Evolutionary conservation across 2,888 invertebrate species (phyloP).

Genomic region (Pogonocherus hispidulus): DNA sequence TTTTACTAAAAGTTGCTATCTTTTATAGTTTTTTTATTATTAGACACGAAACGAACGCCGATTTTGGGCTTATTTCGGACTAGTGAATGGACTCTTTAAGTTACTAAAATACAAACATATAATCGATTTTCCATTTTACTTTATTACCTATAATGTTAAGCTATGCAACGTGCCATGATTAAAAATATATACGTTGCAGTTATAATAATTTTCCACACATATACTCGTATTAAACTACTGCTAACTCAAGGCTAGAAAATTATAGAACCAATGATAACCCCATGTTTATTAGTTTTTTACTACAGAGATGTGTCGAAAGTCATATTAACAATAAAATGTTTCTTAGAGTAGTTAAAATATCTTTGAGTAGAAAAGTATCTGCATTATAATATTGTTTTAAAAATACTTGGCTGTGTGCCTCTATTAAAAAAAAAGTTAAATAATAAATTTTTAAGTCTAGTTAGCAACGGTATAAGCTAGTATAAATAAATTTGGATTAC

Average conservation of each 20-base stretch:
- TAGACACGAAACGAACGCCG: too few species aligned
- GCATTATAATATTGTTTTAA: not conserved
- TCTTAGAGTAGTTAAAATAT: not conserved
- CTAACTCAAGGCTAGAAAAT: not conserved
- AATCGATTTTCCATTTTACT: too few species aligned
- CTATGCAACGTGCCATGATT: conserved; percentile 36
- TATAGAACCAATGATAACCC: too few species aligned
- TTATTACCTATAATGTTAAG: conserved; percentile 20
- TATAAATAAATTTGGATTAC: not conserved
- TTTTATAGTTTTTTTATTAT: too few species aligned
- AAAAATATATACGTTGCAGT: conserved; percentile 33
- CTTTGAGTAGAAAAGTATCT: not conserved
- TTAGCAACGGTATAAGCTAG: not conserved
- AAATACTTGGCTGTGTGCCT: not conserved
- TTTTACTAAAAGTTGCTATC: too few species aligned
- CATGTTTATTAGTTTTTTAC: conserved; percentile 7
- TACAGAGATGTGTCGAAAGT: not conserved
- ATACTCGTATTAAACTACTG: not conserved
- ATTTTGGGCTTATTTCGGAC: too few species aligned
- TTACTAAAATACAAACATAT: too few species aligned
- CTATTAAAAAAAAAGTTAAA: not conserved
- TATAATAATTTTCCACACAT: not conserved
- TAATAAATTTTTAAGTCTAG: not conserved
- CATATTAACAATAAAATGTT: not conserved
- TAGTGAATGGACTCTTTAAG: too few species aligned